phyloP scores from a whole-genome alignment of 2,113 vertebrate genomes.

The Dascyllus trimaculatus region DNA sequence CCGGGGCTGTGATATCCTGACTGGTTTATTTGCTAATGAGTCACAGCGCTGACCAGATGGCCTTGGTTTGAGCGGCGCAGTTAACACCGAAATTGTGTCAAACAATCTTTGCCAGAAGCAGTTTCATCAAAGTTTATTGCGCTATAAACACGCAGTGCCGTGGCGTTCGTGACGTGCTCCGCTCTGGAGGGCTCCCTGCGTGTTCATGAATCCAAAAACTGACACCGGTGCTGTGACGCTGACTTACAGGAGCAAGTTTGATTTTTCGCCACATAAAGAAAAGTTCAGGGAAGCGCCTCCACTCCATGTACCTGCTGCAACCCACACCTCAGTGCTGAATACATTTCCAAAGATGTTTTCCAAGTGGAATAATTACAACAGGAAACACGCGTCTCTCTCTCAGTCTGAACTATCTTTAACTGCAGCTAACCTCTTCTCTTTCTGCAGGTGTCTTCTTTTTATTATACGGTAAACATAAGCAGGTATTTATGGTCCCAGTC shows the following conservation, averaged over 20 bases:
- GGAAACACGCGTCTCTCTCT: background rate
- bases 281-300: background rate
- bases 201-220: conserved; percentile 21
- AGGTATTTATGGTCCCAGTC: conserved; percentile 60
- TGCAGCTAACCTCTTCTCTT: conserved; percentile 26
- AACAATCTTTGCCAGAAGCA: conserved; percentile 61
- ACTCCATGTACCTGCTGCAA: too few species aligned
- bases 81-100: conserved; percentile 58
- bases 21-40: conserved; percentile 67
- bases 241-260: background rate
- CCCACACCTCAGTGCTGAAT: too few species aligned
- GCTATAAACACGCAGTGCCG: conserved; percentile 50
- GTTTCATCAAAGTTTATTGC: conserved; percentile 66
- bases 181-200: conserved; percentile 31
- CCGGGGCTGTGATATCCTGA: conserved; percentile 43
- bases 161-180: conserved; percentile 42
- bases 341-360: too few species aligned
- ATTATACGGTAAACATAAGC: conserved; percentile 43
- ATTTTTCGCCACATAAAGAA: background rate
- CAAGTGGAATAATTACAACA: background rate
- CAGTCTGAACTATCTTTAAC: background rate
- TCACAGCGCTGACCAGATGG: conserved; percentile 65
- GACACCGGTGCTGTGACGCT: background rate
- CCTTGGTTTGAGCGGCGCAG: conserved; percentile 56
- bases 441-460: conserved; percentile 34